Percentiles rank a stretch among this genome's conserved stretches.
These are phyloP conservation scores for Polyommatus icarus DNA, from an alignment of 2,888 invertebrate species.

Conservation along the genomic window DNA sequence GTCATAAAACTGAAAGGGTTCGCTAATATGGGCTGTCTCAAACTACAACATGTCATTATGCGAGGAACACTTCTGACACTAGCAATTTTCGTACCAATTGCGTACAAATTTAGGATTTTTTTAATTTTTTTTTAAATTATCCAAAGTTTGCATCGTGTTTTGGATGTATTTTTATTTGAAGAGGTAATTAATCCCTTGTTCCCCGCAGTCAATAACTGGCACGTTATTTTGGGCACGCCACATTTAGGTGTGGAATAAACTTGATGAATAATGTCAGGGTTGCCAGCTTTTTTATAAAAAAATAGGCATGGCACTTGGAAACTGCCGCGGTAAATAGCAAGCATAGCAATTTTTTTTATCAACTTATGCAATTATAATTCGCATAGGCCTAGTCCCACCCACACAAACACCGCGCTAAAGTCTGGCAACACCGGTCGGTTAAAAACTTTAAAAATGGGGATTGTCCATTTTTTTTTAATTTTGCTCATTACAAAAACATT, in stretches of 20 bases:
- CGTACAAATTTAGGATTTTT: background rate
- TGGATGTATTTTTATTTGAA: background rate
- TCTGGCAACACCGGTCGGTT: no score
- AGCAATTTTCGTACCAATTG: background rate
- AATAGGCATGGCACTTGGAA: background rate
- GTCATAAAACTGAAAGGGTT: constrained; percentile 9
- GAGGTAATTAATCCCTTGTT: constrained; percentile 3
- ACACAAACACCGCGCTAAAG: no score
- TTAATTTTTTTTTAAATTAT: constrained; percentile 7
- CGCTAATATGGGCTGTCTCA: background rate
- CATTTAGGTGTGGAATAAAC: constrained; percentile 25
- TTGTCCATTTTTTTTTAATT: no score
- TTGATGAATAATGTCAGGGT: constrained; percentile 15
- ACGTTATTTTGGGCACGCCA: constrained; percentile 29
- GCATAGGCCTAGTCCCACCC: no score
- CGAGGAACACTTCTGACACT: background rate
- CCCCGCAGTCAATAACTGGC: constrained; percentile 8
- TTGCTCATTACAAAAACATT: no score
- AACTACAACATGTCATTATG: background rate
- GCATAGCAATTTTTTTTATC: no score
- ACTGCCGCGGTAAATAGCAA: no score
- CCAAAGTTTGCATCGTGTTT: background rate
- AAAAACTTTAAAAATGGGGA: no score
- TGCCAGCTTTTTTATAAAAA: constrained; percentile 6
- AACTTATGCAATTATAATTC: no score